A percentile compares a stretch with the other conserved stretches of the same genome.
phyloP scores from a whole-genome alignment of 1,140 invertebrate species.

The Lepidotrigona ventralis region DNA sequence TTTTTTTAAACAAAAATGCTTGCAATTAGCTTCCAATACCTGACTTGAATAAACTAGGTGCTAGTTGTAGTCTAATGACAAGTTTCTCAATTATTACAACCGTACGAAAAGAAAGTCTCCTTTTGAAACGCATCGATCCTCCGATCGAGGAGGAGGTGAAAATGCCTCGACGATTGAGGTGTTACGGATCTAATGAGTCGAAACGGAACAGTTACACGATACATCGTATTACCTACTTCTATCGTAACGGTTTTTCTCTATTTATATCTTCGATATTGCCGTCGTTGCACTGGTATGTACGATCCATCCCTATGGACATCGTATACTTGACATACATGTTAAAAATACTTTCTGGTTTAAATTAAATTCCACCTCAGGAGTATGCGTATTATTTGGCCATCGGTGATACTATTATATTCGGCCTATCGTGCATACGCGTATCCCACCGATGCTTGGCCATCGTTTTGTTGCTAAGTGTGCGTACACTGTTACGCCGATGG shows the following conservation, averaged over 20 bases:
- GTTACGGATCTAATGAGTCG: slow-evolving; percentile 4
- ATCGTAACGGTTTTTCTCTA: slow-evolving; percentile 49
- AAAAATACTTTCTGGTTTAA: slow-evolving; percentile 64
- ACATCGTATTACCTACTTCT: slow-evolving; percentile 35
- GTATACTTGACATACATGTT: slow-evolving; percentile 67
- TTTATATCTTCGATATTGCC: slow-evolving; percentile 62
- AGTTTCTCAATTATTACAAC: neutral
- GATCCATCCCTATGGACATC: slow-evolving; percentile 57
- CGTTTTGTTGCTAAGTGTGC: neutral
- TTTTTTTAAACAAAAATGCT: too few species aligned
- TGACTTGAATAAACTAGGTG: too few species aligned
- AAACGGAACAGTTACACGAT: slow-evolving; percentile 18
- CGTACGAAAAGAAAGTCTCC: neutral
- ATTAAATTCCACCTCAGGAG: slow-evolving; percentile 46
- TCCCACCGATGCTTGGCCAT: too few species aligned
- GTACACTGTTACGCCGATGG: neutral
- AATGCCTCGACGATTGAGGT: neutral
- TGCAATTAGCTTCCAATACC: too few species aligned
- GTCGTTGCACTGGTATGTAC: slow-evolving; percentile 37
- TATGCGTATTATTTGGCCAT: slow-evolving; percentile 52
- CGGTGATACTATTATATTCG: slow-evolving; percentile 42
- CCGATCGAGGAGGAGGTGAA: too few species aligned
- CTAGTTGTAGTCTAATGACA: neutral
- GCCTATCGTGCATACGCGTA: neutral
- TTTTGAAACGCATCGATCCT: neutral